Base-by-base conservation (phyloP, 2,113 vertebrate species). In the Tragelaphus imberbis region DNA sequence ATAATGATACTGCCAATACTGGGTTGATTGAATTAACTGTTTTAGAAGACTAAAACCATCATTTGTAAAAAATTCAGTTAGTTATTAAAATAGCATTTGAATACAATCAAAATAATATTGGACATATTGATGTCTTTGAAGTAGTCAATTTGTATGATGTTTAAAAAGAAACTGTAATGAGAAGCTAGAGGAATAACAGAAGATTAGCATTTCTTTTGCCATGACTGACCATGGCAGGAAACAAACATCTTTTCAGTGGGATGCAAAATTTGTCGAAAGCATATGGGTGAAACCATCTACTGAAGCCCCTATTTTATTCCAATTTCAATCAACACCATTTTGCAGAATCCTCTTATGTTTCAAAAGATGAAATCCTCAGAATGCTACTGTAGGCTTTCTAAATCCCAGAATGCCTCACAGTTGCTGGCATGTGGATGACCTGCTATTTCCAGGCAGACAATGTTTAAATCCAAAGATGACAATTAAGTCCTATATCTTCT, bases 221-320 rank as follows among this genome's bases (percentile, higher is more conserved):
- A 7, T 63, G 3, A 84, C 6, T 8, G 25, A 11, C 6, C 0
- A 2, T 13, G 25, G 21, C 13, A 40, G 6, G 51, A 51, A 63
- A 59, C 0, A 77, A 19, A 11, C 14, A 13, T 25, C 3, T 10
- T 0, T 21, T 36, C 28, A 71, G 8, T 0, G 3, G 33, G 12
- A 21, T 17, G 3, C 23, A 40, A 3, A 4, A 3, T 33, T 56
- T 33, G 36, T 23, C 2, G 8, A 21, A 30, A 91, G 28, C 6
- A 51, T 3, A n/a, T 7, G 3, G 28, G 36, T 14, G 6, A 21
- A 77, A 44, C 12, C 23, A 0, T 77, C 71, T 49, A 16, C 11
- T 15, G 7, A 87, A 77, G 13, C 8, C 4, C 8, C 27, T 81
- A 8, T 25, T 61, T 65, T 82, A 17, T n/a, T 10, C 1, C 28